Conservation (phyloP, 2,888 invertebrate genomes). For the Lamellibrachia columna region DNA sequence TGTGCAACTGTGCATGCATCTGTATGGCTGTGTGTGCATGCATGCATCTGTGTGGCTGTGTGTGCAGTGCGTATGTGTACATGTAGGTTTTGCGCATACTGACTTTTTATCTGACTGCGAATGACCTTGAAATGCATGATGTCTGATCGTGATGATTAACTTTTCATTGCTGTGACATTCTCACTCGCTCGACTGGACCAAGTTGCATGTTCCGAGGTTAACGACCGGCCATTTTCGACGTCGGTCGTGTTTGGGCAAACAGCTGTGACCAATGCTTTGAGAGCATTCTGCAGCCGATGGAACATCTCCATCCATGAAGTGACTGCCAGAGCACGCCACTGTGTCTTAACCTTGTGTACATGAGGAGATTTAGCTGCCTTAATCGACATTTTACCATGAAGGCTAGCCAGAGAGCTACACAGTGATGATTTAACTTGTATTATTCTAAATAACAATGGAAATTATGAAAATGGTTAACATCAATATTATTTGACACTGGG, state of each 20-base stretch:
- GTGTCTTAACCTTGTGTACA: not conserved
- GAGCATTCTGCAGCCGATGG: not conserved
- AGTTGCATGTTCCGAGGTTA: not conserved
- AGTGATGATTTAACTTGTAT: not conserved
- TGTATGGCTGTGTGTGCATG: too few relatives aligned
- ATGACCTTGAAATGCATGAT: too few relatives aligned
- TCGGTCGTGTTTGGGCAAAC: not conserved
- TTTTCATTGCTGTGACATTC: not conserved
- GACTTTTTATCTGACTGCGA: too few relatives aligned
- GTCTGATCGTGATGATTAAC: not conserved
- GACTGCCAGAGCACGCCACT: not conserved
- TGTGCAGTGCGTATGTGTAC: conserved; percentile 7
- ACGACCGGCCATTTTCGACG: not conserved
- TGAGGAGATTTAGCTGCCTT: not conserved
- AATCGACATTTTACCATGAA: not conserved
- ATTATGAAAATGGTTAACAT: not conserved
- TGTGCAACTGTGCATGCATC: too few relatives aligned
- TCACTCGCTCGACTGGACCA: not conserved
- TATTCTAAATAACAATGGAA: not conserved
- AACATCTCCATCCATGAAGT: not conserved
- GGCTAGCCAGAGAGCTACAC: not conserved
- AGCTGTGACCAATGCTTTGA: not conserved
- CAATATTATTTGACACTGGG: not conserved
- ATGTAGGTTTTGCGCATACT: too few relatives aligned
- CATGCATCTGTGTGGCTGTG: not conserved